phyloP scores from a whole-genome alignment of 1,140 invertebrate species.

The Camponotus floridanus region DNA sequence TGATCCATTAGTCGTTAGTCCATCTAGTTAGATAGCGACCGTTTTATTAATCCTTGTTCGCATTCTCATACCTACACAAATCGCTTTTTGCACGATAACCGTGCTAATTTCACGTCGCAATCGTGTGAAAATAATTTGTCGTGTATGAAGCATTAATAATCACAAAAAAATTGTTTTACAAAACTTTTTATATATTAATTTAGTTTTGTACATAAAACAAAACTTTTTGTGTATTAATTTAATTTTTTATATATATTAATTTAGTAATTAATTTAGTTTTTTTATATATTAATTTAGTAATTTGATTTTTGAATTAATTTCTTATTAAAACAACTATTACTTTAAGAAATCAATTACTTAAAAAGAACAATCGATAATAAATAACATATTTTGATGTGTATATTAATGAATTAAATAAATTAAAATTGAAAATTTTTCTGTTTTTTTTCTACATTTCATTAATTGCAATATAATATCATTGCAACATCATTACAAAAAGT shows the following conservation, averaged over 20 bases:
- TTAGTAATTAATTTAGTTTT: background rate
- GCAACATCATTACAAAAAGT: background rate
- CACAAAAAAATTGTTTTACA: background rate
- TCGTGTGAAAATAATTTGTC: constrained; percentile 35
- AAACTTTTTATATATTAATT: background rate
- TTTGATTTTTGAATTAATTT: background rate
- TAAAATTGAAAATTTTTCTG: background rate
- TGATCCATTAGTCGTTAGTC: constrained; percentile 35
- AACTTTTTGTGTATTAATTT: too few relatives aligned
- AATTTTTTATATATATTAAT: background rate
- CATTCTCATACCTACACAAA: constrained; percentile 49
- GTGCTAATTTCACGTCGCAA: constrained; percentile 1
- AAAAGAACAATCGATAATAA: background rate
- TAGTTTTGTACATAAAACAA: background rate
- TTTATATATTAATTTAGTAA: background rate
- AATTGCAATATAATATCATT: background rate
- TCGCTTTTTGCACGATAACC: constrained; percentile 1
- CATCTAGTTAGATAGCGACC: constrained; percentile 33
- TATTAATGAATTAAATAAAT: background rate
- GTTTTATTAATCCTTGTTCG: constrained; percentile 56
- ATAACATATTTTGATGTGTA: background rate
- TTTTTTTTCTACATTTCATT: background rate
- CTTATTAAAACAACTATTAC: background rate
- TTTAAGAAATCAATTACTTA: too few relatives aligned
- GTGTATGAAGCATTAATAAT: constrained; percentile 1